Evolutionary conservation across 2,797 vertebrate genomes (phyloP).

Genomic region (Anguilla anguilla): DNA sequence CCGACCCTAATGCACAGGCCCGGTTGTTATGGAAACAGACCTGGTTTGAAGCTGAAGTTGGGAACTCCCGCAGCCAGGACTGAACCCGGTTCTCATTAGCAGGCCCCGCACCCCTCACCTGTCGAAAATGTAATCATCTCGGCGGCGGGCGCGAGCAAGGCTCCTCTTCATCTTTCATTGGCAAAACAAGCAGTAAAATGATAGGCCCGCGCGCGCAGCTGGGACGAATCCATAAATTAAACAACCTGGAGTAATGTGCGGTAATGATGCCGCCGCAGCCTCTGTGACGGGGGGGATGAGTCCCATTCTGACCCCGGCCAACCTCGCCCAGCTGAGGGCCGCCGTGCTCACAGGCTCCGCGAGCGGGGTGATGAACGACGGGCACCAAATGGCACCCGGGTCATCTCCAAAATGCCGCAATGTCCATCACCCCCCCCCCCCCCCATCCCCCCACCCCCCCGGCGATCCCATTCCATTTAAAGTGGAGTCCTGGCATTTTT

Average conservation of each 20-base stretch:
- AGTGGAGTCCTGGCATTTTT: conserved; percentile 20
- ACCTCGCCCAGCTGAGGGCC: background rate
- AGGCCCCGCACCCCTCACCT: conserved; percentile 30
- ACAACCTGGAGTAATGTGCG: conserved; percentile 30
- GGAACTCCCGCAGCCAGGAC: conserved; percentile 30
- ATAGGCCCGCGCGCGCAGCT: conserved; percentile 38
- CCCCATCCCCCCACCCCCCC: background rate
- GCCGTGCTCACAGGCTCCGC: no score
- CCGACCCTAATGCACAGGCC: background rate
- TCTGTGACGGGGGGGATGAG: background rate
- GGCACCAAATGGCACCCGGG: background rate
- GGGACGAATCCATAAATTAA: conserved; percentile 45
- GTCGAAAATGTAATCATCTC: conserved; percentile 39
- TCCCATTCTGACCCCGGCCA: conserved; percentile 19
- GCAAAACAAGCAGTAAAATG: conserved; percentile 33
- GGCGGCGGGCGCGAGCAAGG: conserved; percentile 26
- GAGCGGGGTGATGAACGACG: background rate
- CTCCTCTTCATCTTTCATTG: conserved; percentile 26
- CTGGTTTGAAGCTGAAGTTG: conserved; percentile 31
- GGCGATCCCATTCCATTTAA: background rate
- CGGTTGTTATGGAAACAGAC: background rate
- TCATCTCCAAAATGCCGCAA: no score
- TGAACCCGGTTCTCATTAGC: conserved; percentile 33
- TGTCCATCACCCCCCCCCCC: no score
- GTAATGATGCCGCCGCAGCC: conserved; percentile 40